These are phyloP conservation scores for Scatophagus argus DNA, from an alignment of 2,113 vertebrate genomes.

Conservation along the genomic window DNA sequence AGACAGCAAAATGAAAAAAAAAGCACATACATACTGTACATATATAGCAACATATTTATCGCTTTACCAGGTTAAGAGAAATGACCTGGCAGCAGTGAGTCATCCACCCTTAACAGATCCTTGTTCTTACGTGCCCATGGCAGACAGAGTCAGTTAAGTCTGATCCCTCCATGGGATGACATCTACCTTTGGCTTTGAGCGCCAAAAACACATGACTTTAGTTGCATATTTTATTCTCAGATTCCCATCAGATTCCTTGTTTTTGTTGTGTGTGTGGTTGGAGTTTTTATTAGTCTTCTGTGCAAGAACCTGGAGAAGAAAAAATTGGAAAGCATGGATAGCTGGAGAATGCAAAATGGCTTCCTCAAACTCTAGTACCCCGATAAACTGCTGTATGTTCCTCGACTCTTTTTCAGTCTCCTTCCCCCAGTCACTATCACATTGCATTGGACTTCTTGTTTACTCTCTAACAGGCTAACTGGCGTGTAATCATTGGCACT, in stretches of 20 bases:
- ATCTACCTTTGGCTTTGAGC: constrained; percentile 46
- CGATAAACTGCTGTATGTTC: constrained; percentile 2
- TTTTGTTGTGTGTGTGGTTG: background rate
- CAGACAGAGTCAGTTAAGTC: constrained; percentile 34
- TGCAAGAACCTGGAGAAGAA: background rate
- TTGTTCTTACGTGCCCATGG: constrained; percentile 18
- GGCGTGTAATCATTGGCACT: constrained; percentile 41
- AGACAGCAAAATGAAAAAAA: too few relatives aligned
- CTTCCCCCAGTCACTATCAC: constrained; percentile 2
- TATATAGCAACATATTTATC: constrained; percentile 14
- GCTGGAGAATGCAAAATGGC: constrained; percentile 40
- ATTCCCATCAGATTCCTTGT: background rate
- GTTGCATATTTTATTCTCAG: constrained; percentile 42
- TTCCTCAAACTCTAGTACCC: constrained; percentile 20
- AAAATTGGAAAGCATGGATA: constrained; percentile 23
- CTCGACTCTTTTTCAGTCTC: background rate
- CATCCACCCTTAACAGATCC: constrained; percentile 17
- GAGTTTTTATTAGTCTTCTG: constrained; percentile 55
- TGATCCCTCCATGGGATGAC: constrained; percentile 17
- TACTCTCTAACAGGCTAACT: constrained; percentile 47
- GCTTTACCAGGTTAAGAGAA: constrained; percentile 3
- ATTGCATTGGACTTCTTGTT: constrained; percentile 29
- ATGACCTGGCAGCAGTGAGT: constrained; percentile 7
- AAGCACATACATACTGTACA: background rate
- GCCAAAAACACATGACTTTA: constrained; percentile 25